Base-by-base conservation (phyloP, 2,113 vertebrate species). In the Pagrus major region DNA sequence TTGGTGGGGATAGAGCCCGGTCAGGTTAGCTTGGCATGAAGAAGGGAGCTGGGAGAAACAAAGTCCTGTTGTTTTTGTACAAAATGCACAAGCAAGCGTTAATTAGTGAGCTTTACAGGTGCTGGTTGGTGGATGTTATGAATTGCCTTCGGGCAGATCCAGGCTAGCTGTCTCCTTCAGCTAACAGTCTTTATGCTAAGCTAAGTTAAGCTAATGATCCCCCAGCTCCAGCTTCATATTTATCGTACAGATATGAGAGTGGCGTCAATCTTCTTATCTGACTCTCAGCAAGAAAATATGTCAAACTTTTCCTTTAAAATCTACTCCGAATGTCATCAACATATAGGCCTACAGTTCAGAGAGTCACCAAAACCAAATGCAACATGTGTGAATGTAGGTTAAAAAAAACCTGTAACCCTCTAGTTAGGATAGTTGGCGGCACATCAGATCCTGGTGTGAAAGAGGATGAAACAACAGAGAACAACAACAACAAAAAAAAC, bases 391-490 rank as follows among this genome's bases (percentile, higher is more conserved):
- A 71, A 33, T 23, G 44, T 4, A 20, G 41, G 35, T 49, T 55
- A 64, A 77, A 73, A 20, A 49, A 2, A n/a, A n/a, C n/a, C 1
- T 10, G 23, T 18, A 51, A 63, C 37, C 25, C n/a, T 71, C 41
- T 1, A 52, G 56, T 56, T 66, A 3, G 23, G 23, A 66, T 42
- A 25, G 29, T 25, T 75, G 70, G 31, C 23, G 44, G 56, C 37
- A 81, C 56, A 63, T 74, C 72, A 4, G 76, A 59, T 78, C 44
- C 8, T 71, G 23, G 27, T 72, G 54, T 72, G 37, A 58, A 78
- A 80, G 16, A 3, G 42, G 49, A 84, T 81, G 9, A 79, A 80
- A 86, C 25, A 58, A 47, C 8, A 60, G 4, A 75, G 71, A 67
- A 55, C 33, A 67, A 79, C 33, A 42, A 85, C n/a, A n/a, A n/a